Conservation (phyloP, 2,797 vertebrate species). For the Pseudomugil gertrudae region DNA sequence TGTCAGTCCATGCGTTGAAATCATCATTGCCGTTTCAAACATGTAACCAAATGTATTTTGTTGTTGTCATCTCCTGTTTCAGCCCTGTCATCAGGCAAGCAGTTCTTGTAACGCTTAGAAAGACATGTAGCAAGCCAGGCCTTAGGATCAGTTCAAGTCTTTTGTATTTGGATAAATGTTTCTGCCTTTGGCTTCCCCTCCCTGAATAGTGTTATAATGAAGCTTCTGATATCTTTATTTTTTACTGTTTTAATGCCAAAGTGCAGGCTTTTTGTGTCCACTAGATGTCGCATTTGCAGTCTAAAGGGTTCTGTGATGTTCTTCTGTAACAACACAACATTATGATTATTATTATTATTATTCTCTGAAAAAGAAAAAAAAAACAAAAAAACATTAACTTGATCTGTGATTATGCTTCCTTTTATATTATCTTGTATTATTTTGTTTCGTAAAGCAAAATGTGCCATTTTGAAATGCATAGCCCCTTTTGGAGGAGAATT, state of each 20-base stretch:
- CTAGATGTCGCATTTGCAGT: conserved; percentile 74
- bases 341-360: conserved; percentile 72
- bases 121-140: conserved; percentile 88
- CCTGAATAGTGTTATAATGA: conserved; percentile 86
- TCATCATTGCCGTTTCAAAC: conserved; percentile 88
- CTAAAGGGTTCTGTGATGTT: conserved; percentile 86
- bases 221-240: conserved; percentile 78
- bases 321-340: conserved; percentile 81
- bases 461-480: conserved; percentile 80
- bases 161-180: conserved; percentile 87
- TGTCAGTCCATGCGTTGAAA: conserved; percentile 83
- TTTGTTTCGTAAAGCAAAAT: conserved; percentile 76
- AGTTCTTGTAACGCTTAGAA: conserved; percentile 88
- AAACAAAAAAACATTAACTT: conserved; percentile 79
- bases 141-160: conserved; percentile 84
- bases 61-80: conserved; percentile 86
- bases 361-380: conserved; percentile 77
- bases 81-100: conserved; percentile 67
- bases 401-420: conserved; percentile 84
- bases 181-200: conserved; percentile 84
- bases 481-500: conserved; percentile 72
- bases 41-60: conserved; percentile 87
- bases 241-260: conserved; percentile 86
- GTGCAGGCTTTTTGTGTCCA: conserved; percentile 86
- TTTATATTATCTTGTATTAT: conserved; percentile 75